Percentiles rank a stretch among this genome's conserved stretches.
These are phyloP conservation scores for Anguilla anguilla DNA, from an alignment of 2,797 vertebrate genomes.

Conservation along the genomic window DNA sequence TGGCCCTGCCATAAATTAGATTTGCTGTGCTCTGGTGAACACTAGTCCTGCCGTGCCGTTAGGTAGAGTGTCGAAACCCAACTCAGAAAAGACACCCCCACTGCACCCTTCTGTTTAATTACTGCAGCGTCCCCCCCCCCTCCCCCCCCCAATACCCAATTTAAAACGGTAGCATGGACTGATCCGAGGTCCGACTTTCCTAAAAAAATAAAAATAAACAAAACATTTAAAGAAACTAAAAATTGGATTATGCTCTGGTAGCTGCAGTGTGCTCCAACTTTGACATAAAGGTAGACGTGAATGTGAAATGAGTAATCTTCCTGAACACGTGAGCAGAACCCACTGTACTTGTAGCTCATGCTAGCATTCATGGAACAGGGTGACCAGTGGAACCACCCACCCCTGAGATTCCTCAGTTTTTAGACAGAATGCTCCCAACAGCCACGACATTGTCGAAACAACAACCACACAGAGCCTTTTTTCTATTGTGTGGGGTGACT, in stretches of 20 bases:
- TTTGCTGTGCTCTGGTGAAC: conserved; percentile 68
- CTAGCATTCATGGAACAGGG: background rate
- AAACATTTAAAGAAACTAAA: background rate
- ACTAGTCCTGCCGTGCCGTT: conserved; percentile 60
- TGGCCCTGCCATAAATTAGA: conserved; percentile 70
- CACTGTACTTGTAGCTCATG: background rate
- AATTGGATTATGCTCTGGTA: background rate
- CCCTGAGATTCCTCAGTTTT: background rate
- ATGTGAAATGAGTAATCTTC: background rate
- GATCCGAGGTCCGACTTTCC: background rate
- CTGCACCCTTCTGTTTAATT: background rate
- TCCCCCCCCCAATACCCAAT: background rate
- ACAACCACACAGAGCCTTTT: background rate
- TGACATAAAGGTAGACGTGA: background rate
- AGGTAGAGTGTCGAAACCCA: conserved; percentile 35
- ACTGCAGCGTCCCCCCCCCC: background rate
- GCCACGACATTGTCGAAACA: background rate
- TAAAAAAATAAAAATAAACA: background rate
- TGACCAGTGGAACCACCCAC: background rate
- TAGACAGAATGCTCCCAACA: background rate
- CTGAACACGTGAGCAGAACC: too few relatives aligned
- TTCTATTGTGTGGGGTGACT: background rate
- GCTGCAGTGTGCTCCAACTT: background rate
- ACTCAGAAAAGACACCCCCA: background rate
- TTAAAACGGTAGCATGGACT: too few relatives aligned